Percentiles rank a stretch among this genome's conserved stretches.
Conservation (phyloP, 2,888 invertebrate species). For the Eucera pruinosa region DNA sequence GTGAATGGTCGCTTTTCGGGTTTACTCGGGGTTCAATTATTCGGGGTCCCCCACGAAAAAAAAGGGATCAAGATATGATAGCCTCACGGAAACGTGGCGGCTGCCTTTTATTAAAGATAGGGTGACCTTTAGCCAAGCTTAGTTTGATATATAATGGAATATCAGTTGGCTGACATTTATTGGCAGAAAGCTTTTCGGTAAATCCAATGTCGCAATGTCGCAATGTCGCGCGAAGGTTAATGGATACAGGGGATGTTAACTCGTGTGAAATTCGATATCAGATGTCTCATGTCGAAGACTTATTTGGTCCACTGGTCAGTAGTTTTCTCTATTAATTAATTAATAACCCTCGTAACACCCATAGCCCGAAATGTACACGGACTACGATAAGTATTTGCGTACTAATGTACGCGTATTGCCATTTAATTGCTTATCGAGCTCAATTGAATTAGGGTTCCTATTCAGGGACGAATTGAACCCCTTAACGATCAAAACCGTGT, state of each 20-base stretch:
- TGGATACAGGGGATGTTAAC: constrained; percentile 23
- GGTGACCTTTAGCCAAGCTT: not conserved
- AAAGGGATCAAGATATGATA: not conserved
- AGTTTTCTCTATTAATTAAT: too few relatives aligned
- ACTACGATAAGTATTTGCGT: too few relatives aligned
- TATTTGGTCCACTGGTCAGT: too few relatives aligned
- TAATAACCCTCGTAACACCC: too few relatives aligned
- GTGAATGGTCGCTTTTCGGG: not conserved
- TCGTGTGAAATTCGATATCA: constrained; percentile 21
- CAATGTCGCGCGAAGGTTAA: constrained; percentile 7
- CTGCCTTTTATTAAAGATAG: not conserved
- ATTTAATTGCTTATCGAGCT: too few relatives aligned
- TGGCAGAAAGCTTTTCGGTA: constrained; percentile 28
- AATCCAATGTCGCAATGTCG: constrained; percentile 6
- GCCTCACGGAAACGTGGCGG: not conserved
- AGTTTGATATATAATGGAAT: constrained; percentile 5
- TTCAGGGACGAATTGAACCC: too few relatives aligned
- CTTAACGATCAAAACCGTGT: too few relatives aligned
- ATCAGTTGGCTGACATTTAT: constrained; percentile 21
- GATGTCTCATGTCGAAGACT: too few relatives aligned
- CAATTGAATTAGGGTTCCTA: too few relatives aligned
- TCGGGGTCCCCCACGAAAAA: not conserved
- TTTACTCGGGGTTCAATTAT: too few relatives aligned
- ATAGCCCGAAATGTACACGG: too few relatives aligned
- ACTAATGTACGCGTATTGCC: too few relatives aligned